Evolutionary conservation across 30 jellyfish, hydroid and myxozoan species (phyloP).

Genomic region (Morbakka virulenta): DNA sequence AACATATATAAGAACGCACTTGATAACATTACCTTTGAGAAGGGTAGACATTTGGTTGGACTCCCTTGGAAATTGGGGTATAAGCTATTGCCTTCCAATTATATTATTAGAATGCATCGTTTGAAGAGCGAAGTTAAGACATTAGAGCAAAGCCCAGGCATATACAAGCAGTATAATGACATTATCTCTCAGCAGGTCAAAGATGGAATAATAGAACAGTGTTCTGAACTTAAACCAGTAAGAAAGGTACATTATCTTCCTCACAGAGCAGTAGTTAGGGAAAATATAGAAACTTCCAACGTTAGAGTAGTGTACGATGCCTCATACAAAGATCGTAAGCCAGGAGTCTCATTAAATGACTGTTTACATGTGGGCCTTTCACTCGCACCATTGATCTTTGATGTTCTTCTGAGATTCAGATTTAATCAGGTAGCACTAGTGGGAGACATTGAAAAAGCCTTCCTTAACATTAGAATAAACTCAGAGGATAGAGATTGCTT

Average conservation of each 20-base stretch:
- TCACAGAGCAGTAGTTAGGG: conserved; percentile 31
- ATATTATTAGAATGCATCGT: not conserved
- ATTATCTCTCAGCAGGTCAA: conserved; percentile 21
- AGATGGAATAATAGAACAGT: conserved; percentile 26
- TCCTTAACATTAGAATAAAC: conserved; percentile 10
- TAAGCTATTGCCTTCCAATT: conserved; percentile 27
- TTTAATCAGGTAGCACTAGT: conserved; percentile 9
- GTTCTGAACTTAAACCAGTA: conserved; percentile 20
- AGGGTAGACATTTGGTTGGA: conserved; percentile 25
- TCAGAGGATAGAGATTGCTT: conserved; percentile 29
- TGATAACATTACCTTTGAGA: conserved; percentile 7
- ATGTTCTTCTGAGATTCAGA: conserved; percentile 20
- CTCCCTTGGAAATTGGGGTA: conserved; percentile 50
- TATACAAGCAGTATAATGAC: conserved; percentile 24
- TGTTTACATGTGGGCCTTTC: conserved; percentile 34
- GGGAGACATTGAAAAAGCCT: conserved; percentile 38
- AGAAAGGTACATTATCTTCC: conserved; percentile 23
- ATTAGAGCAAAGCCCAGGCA: conserved; percentile 12
- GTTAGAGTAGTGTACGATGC: conserved; percentile 50
- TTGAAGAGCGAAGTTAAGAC: conserved; percentile 40
- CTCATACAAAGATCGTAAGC: conserved; percentile 21
- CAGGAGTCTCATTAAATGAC: conserved; percentile 14
- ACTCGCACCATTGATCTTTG: conserved; percentile 10
- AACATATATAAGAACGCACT: conserved; percentile 2
- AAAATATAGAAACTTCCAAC: conserved; percentile 45